Conservation (phyloP, 2,113 vertebrate genomes). For the Lagopus leucura region DNA sequence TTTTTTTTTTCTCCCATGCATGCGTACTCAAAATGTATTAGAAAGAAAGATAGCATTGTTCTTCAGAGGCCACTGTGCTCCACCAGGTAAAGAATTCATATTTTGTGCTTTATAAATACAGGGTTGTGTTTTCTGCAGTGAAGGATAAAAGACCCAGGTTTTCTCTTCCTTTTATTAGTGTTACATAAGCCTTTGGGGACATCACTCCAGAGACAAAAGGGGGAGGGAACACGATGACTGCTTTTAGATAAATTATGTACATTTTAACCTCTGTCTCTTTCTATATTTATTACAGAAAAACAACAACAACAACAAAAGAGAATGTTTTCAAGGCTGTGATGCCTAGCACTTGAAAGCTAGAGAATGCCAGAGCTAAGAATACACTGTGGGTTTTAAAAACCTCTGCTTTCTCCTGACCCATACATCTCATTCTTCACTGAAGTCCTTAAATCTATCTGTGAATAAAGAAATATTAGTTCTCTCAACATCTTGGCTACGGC, state of each 20-base stretch:
- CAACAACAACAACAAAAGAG: neutral
- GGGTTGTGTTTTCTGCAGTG: conserved; percentile 12
- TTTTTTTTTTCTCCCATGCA: too few relatives aligned
- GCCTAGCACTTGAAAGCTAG: neutral
- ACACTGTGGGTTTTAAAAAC: neutral
- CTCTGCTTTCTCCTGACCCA: neutral
- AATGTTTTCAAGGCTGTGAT: neutral
- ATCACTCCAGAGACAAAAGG: neutral
- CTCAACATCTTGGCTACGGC: neutral
- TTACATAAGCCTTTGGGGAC: neutral
- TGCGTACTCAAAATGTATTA: neutral
- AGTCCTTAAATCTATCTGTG: neutral
- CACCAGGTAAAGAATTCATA: conserved; percentile 63
- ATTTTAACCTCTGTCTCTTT: conserved; percentile 8
- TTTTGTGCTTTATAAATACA: conserved; percentile 19
- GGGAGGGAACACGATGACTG: neutral
- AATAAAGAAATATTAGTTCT: neutral
- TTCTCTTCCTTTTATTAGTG: neutral
- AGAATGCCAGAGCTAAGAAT: neutral
- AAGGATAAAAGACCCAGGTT: neutral
- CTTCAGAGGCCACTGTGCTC: neutral
- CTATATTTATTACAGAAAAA: neutral
- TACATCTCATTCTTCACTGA: neutral
- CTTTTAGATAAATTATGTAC: neutral
- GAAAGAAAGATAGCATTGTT: conserved; percentile 12